Percentiles rank a stretch among this genome's conserved stretches.
Conservation (phyloP, 2,797 vertebrate species). For the Myotis myotis region DNA sequence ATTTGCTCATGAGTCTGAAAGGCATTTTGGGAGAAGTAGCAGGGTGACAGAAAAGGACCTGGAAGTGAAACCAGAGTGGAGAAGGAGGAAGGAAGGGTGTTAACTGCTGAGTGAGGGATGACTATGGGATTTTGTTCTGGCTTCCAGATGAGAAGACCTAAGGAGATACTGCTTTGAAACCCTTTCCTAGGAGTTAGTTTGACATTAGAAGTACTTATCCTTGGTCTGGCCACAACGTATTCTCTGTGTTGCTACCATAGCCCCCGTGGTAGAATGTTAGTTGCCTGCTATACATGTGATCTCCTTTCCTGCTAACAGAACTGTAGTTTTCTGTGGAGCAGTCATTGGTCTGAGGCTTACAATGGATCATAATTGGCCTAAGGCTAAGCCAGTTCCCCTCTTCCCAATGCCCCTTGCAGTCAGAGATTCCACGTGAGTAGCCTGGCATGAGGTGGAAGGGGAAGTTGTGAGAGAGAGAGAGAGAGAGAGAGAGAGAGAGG, state of each 20-base stretch:
- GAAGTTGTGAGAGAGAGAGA: not conserved
- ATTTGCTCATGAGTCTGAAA: not conserved
- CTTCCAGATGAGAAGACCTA: not conserved
- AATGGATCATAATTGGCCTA: not conserved
- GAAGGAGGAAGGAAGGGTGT: not conserved
- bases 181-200: not conserved
- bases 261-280: not conserved
- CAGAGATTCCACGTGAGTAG: not conserved
- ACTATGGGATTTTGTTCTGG: not conserved
- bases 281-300: not conserved
- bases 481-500: not conserved
- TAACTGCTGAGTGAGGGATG: not conserved
- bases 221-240: not conserved
- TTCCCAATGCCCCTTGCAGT: not conserved
- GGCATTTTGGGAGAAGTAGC: not conserved
- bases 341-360: not conserved
- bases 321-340: not conserved
- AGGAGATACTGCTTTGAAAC: not conserved
- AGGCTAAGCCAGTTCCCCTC: not conserved
- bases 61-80: not conserved
- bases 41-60: not conserved
- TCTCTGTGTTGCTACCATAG: not conserved
- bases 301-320: not conserved
- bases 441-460: not conserved
- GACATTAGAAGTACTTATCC: not conserved